Conservation (phyloP, 2,797 vertebrate genomes). For the Sebastes iracundus region DNA sequence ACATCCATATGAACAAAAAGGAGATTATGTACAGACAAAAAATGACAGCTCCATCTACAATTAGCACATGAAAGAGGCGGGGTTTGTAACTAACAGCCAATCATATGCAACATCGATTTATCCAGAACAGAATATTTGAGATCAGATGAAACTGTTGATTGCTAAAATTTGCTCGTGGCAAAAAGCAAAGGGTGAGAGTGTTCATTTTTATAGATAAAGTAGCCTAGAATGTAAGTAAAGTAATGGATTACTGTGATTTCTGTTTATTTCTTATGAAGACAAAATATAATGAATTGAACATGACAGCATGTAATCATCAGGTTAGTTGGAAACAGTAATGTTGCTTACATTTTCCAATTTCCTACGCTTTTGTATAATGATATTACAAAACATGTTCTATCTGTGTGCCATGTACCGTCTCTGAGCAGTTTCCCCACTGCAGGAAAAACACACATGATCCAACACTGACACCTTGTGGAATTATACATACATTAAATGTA, state of each 20-base stretch:
- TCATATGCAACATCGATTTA: background rate
- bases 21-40: background rate
- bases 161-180: background rate
- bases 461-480: slow-evolving; percentile 66
- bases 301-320: background rate
- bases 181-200: background rate
- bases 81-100: background rate
- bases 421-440: background rate
- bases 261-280: background rate
- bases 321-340: background rate
- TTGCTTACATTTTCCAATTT: background rate
- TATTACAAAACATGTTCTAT: background rate
- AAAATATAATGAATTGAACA: background rate
- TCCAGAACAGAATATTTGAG: background rate
- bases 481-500: background rate
- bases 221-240: background rate
- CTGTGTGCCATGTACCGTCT: background rate
- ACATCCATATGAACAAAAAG: background rate
- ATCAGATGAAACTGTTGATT: background rate
- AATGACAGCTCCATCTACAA: background rate
- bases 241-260: background rate
- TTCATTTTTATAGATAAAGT: background rate
- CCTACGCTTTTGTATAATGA: background rate
- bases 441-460: background rate
- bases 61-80: background rate